A percentile compares a stretch with the other conserved stretches of the same genome.
Conservation (phyloP, 2,888 invertebrate genomes). For the Podotricha telesiphe region DNA sequence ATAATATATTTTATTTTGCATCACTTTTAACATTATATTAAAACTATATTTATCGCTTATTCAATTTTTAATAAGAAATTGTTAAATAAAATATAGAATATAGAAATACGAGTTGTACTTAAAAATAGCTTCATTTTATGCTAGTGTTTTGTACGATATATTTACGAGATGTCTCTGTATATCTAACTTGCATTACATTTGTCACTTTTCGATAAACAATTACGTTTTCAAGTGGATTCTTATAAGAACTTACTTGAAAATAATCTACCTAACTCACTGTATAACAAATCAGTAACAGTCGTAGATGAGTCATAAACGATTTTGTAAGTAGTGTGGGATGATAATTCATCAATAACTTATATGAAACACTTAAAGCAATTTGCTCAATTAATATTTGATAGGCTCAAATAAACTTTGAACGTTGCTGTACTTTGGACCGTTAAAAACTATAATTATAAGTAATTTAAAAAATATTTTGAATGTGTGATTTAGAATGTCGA, state of each 20-base stretch:
- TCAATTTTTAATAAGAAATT: neutral
- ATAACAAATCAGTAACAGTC: constrained; percentile 11
- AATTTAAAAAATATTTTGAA: no score
- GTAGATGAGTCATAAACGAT: neutral
- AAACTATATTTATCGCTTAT: neutral
- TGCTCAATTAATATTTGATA: no score
- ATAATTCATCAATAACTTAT: constrained; percentile 1
- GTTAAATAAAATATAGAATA: neutral
- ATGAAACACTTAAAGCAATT: neutral
- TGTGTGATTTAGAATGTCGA: no score
- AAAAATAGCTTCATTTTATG: neutral
- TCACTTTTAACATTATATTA: no score
- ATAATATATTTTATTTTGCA: no score
- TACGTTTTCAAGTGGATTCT: neutral
- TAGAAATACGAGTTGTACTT: neutral
- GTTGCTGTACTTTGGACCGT: no score
- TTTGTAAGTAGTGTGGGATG: neutral
- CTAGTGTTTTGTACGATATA: neutral
- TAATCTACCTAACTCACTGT: no score
- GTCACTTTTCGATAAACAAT: neutral
- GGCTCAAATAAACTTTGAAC: no score
- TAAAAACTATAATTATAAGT: no score
- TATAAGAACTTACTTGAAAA: no score
- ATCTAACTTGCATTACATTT: neutral
- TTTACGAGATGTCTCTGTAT: no score